Evolutionary conservation across 2,113 vertebrate species (phyloP), one percentile per base, ranked within the genome.

Genomic region (Brachypodius melanocephalos): DNA sequence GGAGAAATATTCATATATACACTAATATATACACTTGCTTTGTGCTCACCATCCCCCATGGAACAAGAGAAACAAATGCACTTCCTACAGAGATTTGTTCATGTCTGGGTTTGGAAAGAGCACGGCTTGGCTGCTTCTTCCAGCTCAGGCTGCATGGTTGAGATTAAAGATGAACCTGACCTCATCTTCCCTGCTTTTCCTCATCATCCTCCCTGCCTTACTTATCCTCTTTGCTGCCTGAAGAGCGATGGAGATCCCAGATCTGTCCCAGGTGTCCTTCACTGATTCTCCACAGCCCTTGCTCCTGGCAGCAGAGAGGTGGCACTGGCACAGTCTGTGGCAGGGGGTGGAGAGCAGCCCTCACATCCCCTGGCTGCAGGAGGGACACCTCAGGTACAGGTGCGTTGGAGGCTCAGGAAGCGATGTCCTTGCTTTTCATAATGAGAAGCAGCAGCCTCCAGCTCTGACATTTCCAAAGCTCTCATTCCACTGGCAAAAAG

Each of bases 321-420:
- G 72, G 18, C 59, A 38, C 5, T 34, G 65, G 12, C 5, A 14
- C 12, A 21, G 36, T 5, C 32, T 14, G 4, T 9, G 42, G 34
- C 51, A 40, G 51, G 51, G 61, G 61, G 6, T 25, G 21, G 46
- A 57, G 78, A 71, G 38, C 78, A 71, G 22, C 28, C 21, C 4
- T 21, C 2, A 0, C 7, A 5, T 62, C 32, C 4, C 10, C 24
- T 0, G 3, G 34, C 40, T 0, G 1, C 20, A 51, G 43, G 14
- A 82, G 32, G 26, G 62, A 4, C 28, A 63, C 28, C 55, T 57
- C 66, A 62, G 84, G 12, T 7, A 16, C 15, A 9, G 51, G 24
- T 6, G 4, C 36, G 1, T 0, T 46, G 61, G 14, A 55, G 43
- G 7, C 31, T 66, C 25, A 25, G 31, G 51, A 68, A 62, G 14